Conservation (phyloP, 2,888 invertebrate genomes). For the Diadromus collaris region DNA sequence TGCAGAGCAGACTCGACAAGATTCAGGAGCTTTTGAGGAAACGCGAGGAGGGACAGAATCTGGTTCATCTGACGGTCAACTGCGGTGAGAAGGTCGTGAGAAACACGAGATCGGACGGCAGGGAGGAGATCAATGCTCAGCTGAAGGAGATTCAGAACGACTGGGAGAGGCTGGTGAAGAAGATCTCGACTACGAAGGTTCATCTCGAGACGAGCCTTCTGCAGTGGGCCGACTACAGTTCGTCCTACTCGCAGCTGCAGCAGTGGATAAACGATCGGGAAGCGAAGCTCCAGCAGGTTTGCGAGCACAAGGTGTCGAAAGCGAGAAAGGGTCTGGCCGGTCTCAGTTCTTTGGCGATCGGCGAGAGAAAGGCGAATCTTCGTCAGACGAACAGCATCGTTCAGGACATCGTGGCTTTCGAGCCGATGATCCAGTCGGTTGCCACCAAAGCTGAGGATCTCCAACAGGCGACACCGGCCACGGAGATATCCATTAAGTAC, state of each 20-base stretch:
- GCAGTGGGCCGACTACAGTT: slow-evolving; percentile 98
- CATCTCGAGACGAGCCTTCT: slow-evolving; percentile 93
- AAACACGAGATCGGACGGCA: slow-evolving; percentile 93
- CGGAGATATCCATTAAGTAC: slow-evolving; percentile 95
- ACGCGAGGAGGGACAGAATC: slow-evolving; percentile 93
- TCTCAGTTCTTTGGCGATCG: slow-evolving; percentile 89
- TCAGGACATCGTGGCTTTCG: slow-evolving; percentile 97
- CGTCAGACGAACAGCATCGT: slow-evolving; percentile 96
- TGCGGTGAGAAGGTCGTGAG: slow-evolving; percentile 94
- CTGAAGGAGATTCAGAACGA: slow-evolving; percentile 94
- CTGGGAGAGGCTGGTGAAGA: slow-evolving; percentile 95
- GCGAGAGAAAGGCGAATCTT: slow-evolving; percentile 93
- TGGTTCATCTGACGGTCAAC: slow-evolving; percentile 93
- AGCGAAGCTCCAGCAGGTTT: slow-evolving; percentile 94
- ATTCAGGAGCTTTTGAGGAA: slow-evolving; percentile 90
- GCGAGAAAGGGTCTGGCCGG: slow-evolving; percentile 90
- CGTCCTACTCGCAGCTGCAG: slow-evolving; percentile 94
- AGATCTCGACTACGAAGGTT: slow-evolving; percentile 95
- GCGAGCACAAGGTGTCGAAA: slow-evolving; percentile 91
- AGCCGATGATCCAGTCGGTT: slow-evolving; percentile 98
- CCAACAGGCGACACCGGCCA: slow-evolving; percentile 94
- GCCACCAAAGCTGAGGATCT: slow-evolving; percentile 96
- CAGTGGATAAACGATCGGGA: slow-evolving; percentile 98
- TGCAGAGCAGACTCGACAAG: slow-evolving; percentile 90
- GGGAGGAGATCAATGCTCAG: slow-evolving; percentile 92